Evolutionary conservation across 1,140 invertebrate species (phyloP).

Genomic region (Rhopalosiphum maidis): DNA sequence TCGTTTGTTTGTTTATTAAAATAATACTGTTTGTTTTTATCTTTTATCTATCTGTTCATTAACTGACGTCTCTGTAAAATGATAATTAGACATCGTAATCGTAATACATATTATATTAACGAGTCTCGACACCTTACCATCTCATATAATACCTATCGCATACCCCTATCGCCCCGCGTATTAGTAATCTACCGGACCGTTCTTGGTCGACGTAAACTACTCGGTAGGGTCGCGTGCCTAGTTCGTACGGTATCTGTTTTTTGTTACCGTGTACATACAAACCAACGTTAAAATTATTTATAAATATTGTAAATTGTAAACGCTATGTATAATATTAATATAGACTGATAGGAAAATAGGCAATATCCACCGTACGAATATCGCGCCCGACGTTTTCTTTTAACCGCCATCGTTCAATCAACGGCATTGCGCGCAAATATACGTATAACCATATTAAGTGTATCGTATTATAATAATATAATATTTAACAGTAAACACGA

Average conservation of each 20-base stretch:
- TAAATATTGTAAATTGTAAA: constrained; percentile 19
- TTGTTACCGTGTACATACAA: background rate
- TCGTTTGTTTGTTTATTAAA: background rate
- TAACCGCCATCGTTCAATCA: background rate
- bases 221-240: background rate
- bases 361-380: background rate
- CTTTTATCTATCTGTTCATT: background rate
- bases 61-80: background rate
- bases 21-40: background rate
- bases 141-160: background rate
- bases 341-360: constrained; percentile 48
- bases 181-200: background rate
- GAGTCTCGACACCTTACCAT: background rate
- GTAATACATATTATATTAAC: background rate
- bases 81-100: background rate
- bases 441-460: background rate
- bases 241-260: background rate
- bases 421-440: no score
- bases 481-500: background rate
- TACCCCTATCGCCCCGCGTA: no score
- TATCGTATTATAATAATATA: no score
- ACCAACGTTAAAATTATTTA: background rate
- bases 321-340: background rate
- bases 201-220: background rate
- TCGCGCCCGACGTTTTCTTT: background rate